Base-by-base conservation (phyloP, 2,797 vertebrate genomes). In the Urocyon cinereoargenteus region DNA sequence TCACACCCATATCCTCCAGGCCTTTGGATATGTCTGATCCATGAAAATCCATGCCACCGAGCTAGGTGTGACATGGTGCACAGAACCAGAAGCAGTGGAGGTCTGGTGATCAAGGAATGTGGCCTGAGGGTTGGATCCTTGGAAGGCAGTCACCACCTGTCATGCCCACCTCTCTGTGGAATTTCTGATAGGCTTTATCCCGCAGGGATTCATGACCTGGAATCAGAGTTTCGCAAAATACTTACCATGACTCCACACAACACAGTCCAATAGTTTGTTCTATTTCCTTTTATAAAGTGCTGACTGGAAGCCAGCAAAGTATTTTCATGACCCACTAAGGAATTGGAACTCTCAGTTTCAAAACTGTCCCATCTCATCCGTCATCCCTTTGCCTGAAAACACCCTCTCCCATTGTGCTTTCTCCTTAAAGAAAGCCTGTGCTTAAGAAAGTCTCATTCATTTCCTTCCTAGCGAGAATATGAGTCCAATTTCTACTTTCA, bases 31-130 rank as follows among this genome's bases (percentile, higher is more conserved):
- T 3, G 9, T 57, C 51, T 75, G 36, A 19, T 10, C 40, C 40
- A 18, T 13, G 22, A 81, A 79, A 57, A 90, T 7, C 5, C 34
- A 9, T 49, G 36, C 4, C 22, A 13, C 19, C 45, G 18, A 6
- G 11, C 10, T 18, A 24, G 34, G 14, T 18, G 5, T 6, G 19
- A 40, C 10, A 14, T 0, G 8, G 21, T 2, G 8, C 8, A 2
- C 0, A 21, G 84, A 57, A 53, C 13, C 55, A 22, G 11, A 96
- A 57, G 21, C 36, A 1, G 4, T 5, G 26, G 14, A 34, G 2
- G 40, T 2, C 18, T 40, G 9, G 12, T 21, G 22, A 8, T 19
- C 28, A 59, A 57, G 28, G 61, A 78, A 21, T 24, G 10, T 24
- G 8, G 19, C 10, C 68, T 5, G 0, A 21, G 13, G 26, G 1